Base-by-base conservation (phyloP, 2,113 vertebrate species). In the Ammodramus savannarum region DNA sequence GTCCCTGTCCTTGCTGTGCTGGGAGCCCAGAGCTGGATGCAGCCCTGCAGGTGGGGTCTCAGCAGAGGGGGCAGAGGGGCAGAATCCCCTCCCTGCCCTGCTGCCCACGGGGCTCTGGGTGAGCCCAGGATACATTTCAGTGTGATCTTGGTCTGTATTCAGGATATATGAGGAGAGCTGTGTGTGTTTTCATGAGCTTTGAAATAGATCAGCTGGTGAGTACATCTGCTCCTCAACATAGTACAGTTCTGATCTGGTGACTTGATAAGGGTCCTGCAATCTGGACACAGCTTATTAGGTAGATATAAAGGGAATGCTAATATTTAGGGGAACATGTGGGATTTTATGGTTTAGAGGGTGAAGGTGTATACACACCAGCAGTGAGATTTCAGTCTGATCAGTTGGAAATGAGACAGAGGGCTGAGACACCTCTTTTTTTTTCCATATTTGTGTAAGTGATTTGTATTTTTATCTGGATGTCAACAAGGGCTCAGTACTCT, bases 171-270 rank as follows among this genome's bases (percentile, higher is more conserved):
- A 4, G 26, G 7, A 54, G 4, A 43, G 17, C 52, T 66, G 13
- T 16, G 5, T 39, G 13, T 38, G 4, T 15, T 69, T 51, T 9
- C 1, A 1, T 26, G 38, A 43, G 23, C 16, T 65, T 55, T 59
- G 20, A 61, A 49, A 13, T 15, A 58, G 12, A 11, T 5, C 41
- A 46, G 7, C 16, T 29, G 3, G 6, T 43, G 27, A 68, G 36
- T 16, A 49, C 4, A 43, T 4, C 11, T 31, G 8, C n/a, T 71
- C 20, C 18, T 29, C 0, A 0, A 54, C 75, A 67, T 4, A 27
- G 5, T 9, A 12, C 25, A 58, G 10, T 27, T 67, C 14, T 79
- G 34, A 67, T 22, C 29, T 79, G 13, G 7, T 68, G 9, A 26
- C 17, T 84, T 16, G 10, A 5, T 51, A 73, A 77, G 7, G 9